Percentiles rank a stretch among this genome's conserved stretches.
Evolutionary conservation across 2,113 vertebrate genomes (phyloP).

Genomic region (Phycodurus eques): DNA sequence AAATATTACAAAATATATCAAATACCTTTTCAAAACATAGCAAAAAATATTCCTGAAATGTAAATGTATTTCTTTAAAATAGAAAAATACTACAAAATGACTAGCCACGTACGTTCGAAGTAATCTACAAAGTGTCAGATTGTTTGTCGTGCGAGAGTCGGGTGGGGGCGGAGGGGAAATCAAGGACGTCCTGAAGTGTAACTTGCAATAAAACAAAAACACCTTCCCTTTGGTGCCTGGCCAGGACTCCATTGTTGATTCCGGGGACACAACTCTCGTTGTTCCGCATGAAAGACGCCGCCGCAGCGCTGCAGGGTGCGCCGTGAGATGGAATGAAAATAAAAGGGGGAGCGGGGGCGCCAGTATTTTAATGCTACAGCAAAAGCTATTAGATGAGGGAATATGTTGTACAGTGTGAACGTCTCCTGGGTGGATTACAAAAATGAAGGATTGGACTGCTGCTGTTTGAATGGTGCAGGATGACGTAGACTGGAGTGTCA

Average conservation of each 20-base stretch:
- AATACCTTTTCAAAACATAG: no score
- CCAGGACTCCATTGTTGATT: constrained; percentile 10
- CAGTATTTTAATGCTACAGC: background rate
- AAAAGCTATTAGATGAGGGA: constrained; percentile 1
- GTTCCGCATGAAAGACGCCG: background rate
- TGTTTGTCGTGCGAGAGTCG: background rate
- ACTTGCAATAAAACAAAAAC: background rate
- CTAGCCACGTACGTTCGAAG: no score
- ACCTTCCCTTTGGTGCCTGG: constrained; percentile 1
- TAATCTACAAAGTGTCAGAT: background rate
- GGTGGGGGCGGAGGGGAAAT: background rate
- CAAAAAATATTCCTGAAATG: no score
- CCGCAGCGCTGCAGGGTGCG: background rate
- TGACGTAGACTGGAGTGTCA: background rate
- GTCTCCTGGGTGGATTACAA: background rate
- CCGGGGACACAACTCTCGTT: background rate
- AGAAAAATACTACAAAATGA: no score
- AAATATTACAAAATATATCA: no score
- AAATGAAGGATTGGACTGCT: background rate
- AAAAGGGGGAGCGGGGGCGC: background rate
- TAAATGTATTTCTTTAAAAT: no score
- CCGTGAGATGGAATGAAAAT: background rate
- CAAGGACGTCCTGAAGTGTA: constrained; percentile 1
- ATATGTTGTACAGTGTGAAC: background rate
- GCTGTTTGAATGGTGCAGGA: constrained; percentile 3